A percentile compares a stretch with the other conserved stretches of the same genome.
Conservation (phyloP, 2,113 vertebrate genomes). For the Anser cygnoides region DNA sequence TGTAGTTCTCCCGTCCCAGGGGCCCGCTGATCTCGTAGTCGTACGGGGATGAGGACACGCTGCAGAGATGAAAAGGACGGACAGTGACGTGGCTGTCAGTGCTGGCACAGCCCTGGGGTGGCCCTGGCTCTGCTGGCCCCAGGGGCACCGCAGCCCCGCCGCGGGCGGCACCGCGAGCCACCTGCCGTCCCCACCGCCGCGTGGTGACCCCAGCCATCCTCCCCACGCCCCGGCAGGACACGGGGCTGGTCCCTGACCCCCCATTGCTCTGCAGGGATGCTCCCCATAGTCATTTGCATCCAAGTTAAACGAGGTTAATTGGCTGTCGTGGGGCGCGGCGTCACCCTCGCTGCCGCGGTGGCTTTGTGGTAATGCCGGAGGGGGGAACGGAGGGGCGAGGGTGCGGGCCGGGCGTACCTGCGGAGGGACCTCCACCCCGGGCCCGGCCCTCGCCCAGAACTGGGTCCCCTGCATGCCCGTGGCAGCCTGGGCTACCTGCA, state of each 20-base stretch:
- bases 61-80: conserved; percentile 27
- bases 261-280: not conserved
- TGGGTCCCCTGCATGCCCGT: not conserved
- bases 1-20: conserved; percentile 87
- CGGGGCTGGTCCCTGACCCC: fast-evolving
- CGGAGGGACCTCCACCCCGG: fast-evolving
- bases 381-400: not conserved
- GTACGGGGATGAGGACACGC: conserved; percentile 68
- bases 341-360: not conserved
- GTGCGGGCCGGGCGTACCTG: not conserved
- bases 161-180: not conserved
- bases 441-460: not conserved
- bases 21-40: conserved; percentile 82
- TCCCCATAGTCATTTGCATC: not conserved
- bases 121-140: not conserved
- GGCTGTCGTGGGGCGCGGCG: not conserved
- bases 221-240: not conserved
- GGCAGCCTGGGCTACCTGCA: not conserved
- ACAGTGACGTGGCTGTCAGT: not conserved
- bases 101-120: not conserved
- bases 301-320: conserved; percentile 43
- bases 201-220: not conserved
- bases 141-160: fast-evolving
- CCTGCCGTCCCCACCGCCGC: not conserved
- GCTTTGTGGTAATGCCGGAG: not conserved